These are phyloP conservation scores for Crotalus helleri DNA, from an alignment of 2,113 vertebrate genomes.

Conservation along the genomic window DNA sequence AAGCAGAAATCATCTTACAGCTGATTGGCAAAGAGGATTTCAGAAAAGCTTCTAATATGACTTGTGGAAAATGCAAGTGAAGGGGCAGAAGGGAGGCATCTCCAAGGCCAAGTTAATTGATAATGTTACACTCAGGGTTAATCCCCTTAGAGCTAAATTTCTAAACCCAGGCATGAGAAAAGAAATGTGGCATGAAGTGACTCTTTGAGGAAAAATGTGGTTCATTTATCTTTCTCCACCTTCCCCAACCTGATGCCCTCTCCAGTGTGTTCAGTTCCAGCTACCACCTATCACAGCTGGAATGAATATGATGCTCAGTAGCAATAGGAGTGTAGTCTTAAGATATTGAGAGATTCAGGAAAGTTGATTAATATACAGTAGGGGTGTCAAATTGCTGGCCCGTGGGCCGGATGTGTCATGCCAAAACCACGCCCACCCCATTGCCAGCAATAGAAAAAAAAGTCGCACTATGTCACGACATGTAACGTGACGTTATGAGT, in stretches of 20 bases:
- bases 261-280: background rate
- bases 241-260: background rate
- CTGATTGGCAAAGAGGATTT: slow-evolving; percentile 35
- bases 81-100: background rate
- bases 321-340: background rate
- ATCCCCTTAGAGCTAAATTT: background rate
- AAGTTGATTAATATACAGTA: background rate
- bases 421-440: too few relatives aligned
- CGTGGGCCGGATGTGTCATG: too few relatives aligned
- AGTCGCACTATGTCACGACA: too few relatives aligned
- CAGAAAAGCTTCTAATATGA: slow-evolving; percentile 9
- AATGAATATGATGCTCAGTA: background rate
- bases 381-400: too few relatives aligned
- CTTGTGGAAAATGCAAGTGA: background rate
- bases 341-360: background rate
- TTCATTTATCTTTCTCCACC: background rate
- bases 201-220: background rate
- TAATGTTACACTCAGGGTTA: background rate
- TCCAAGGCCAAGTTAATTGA: slow-evolving; percentile 1
- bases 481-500: too few relatives aligned
- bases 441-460: too few relatives aligned
- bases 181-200: background rate
- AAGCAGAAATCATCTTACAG: slow-evolving; percentile 1
- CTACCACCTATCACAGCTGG: background rate
- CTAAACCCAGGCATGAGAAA: background rate